Evolutionary conservation across 2,888 invertebrate species (phyloP), one percentile per base, ranked within the genome.

Genomic region (Idaea biselata): DNA sequence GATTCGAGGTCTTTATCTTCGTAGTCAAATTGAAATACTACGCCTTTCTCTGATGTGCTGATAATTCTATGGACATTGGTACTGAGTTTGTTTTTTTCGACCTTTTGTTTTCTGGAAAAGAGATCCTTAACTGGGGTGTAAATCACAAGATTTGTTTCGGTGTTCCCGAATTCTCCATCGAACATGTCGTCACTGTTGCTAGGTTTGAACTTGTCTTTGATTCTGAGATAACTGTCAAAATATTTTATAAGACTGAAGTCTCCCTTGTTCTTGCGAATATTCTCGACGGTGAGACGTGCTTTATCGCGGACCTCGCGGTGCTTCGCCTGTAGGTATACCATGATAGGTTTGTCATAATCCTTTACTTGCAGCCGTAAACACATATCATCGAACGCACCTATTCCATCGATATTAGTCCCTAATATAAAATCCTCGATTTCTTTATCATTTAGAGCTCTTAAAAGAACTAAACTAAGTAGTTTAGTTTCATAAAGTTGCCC

Each of bases 351-450:
- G 11, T 63, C 18, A 25, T 66, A 55, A 54, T 60, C 61, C 55
- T 60, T 68, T 18, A 76, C 60, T 65, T 72, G 61, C 56, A 70
- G 80, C 66, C 77, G 68, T 18, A 80, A 72, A 58, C 80, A 79
- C 16, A 81, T 66, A 33, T 81, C 81, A 60, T 81, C 80, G 16
- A 81, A 72, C n/a, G 76, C 81, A 6, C 81, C 81, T 55, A 81
- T 76, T 11, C 81, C 59, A n/a, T n/a, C n/a, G n/a, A n/a, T n/a
- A n/a, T n/a, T n/a, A n/a, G n/a, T n/a, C n/a, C n/a, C n/a, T n/a
- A 81, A 70, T 60, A 71, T 66, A 66, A 72, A 81, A 16, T 72
- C 61, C 58, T 72, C 67, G 60, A 79, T 78, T 14, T 70, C 66
- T 11, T 65, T 60, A 59, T 77, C 73, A 58, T 75, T 74, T 25